phyloP scores from a whole-genome alignment of 2,113 vertebrate species.

The Origma solitaria region DNA sequence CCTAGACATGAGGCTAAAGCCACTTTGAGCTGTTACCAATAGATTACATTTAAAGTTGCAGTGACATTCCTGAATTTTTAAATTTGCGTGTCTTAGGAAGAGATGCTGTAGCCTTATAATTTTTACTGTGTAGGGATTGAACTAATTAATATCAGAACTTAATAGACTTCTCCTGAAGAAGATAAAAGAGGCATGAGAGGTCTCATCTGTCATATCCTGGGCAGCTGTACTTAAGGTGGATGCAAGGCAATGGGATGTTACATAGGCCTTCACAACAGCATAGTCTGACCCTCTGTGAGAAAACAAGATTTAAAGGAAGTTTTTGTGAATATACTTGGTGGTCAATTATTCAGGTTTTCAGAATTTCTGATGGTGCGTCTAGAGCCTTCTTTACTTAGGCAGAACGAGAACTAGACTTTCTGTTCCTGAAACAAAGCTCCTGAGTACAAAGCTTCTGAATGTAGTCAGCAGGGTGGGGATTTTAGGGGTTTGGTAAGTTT shows the following conservation, averaged over 20 bases:
- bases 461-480: background rate
- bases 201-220: background rate
- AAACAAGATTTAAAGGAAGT: background rate
- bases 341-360: background rate
- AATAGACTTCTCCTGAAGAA: background rate
- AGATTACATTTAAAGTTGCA: background rate
- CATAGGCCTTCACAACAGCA: accelerated
- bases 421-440: background rate
- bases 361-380: background rate
- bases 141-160: background rate
- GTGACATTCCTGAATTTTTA: background rate
- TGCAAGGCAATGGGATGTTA: background rate
- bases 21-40: background rate
- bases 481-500: background rate
- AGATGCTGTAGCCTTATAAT: background rate
- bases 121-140: background rate
- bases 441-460: background rate
- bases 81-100: background rate
- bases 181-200: background rate
- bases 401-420: background rate
- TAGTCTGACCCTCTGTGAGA: background rate
- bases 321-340: background rate
- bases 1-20: background rate
- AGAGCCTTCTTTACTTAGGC: background rate
- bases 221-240: background rate